phyloP scores from a whole-genome alignment of 2,888 invertebrate species.

The Perizoma flavofasciatum region DNA sequence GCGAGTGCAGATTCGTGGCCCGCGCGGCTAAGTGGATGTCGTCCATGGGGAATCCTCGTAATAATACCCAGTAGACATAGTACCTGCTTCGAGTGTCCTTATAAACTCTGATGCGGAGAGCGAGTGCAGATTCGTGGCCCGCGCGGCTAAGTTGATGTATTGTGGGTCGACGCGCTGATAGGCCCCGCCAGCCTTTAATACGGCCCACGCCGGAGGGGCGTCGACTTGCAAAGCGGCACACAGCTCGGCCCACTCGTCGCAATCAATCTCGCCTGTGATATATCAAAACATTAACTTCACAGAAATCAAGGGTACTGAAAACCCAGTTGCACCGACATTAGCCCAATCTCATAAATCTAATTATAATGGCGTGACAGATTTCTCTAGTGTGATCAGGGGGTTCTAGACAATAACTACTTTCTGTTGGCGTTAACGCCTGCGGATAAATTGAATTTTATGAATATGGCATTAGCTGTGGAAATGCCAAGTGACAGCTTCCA shows the following conservation, averaged over 20 bases:
- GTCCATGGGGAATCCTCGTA: too few species aligned
- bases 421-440: too few species aligned
- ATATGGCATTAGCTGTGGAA: too few species aligned
- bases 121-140: slow-evolving; percentile 80
- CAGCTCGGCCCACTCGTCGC: slow-evolving; percentile 80
- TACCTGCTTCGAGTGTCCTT: slow-evolving; percentile 79
- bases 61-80: background rate
- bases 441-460: too few species aligned
- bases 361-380: too few species aligned
- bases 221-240: slow-evolving; percentile 85
- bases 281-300: too few species aligned
- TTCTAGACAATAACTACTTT: too few species aligned
- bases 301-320: too few species aligned
- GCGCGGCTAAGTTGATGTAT: slow-evolving; percentile 47
- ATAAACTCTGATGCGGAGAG: slow-evolving; percentile 85
- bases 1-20: slow-evolving; percentile 80
- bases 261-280: slow-evolving; percentile 84
- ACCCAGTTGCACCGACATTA: too few species aligned
- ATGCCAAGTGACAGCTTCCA: too few species aligned
- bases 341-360: too few species aligned
- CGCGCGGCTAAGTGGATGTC: slow-evolving; percentile 43
- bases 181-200: slow-evolving; percentile 89
- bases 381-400: too few species aligned
- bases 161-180: slow-evolving; percentile 86
- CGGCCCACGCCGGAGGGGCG: slow-evolving; percentile 87